phyloP scores from a whole-genome alignment of 2,113 vertebrate species.

The Zapus hudsonius region DNA sequence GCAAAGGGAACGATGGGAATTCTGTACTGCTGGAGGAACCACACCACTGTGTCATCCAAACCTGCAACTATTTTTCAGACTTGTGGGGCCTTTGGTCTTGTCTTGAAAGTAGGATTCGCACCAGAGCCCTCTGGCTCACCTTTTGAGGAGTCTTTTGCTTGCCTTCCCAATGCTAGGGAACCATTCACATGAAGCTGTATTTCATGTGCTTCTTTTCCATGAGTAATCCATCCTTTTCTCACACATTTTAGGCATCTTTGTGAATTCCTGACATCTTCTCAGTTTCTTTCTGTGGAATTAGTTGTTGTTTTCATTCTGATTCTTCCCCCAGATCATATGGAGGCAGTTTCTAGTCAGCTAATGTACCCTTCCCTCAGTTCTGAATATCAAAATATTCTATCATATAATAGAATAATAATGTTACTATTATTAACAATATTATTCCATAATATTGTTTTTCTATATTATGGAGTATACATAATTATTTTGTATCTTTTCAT shows the following conservation, averaged over 20 bases:
- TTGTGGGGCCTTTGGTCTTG: not conserved
- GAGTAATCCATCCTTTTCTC: not conserved
- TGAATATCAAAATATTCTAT: slow-evolving; percentile 47
- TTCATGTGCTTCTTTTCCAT: not conserved
- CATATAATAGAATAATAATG: no score
- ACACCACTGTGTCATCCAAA: not conserved
- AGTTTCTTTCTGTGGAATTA: not conserved
- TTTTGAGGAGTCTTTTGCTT: not conserved
- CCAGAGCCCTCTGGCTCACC: not conserved
- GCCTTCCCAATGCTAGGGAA: not conserved
- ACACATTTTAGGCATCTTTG: not conserved
- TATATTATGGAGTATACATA: not conserved
- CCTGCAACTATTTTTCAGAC: not conserved
- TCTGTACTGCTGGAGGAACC: not conserved
- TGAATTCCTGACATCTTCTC: not conserved
- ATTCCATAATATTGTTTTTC: no score
- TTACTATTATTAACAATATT: no score
- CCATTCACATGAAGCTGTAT: not conserved
- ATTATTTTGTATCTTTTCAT: slow-evolving; percentile 46
- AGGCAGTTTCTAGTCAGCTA: not conserved
- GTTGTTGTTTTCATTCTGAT: not conserved
- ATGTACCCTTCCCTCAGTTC: not conserved
- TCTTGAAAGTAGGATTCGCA: not conserved
- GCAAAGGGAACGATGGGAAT: not conserved
- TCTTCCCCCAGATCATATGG: not conserved